Evolutionary conservation across 1,140 invertebrate species (phyloP), one percentile per base, ranked within the genome.

Genomic region (Drosophila paulistorum): DNA sequence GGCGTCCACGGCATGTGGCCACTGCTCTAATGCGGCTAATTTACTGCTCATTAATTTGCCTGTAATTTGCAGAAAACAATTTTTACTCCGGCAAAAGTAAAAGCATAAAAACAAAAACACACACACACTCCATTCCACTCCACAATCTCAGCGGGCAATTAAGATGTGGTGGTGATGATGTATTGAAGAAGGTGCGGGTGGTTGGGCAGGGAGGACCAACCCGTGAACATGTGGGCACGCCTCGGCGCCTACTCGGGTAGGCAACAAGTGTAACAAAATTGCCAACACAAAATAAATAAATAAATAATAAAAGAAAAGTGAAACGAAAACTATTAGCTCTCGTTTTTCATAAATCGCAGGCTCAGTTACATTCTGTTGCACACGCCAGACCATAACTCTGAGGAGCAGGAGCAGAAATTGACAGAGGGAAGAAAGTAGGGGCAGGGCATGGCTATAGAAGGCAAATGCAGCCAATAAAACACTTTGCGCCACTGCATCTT

Each of bases 301-400:
- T 84, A 90, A 87, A 84, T 81, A 90, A 84, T 81, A 90, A 87
- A 90, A 90, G 84, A 84, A 90, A 89, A 89, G 85, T 90, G 84
- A 89, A 89, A 89, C 85, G 77, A 89, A 51, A 51, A 79, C 85
- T 75, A 84, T 76, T 89, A 89, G 85, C 84, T 89, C 84, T 89
- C 84, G 84, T 89, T 89, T 89, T 89, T 86, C 82, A 89, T 81
- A 81, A 80, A 72, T 89, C 76, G 77, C 80, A 66, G 60, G 33
- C 69, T 79, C 69, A 83, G 83, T 87, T 87, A 89, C 84, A 87
- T 87, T 83, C 84, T 87, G 80, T 37, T 89, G 84, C 86, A 79
- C 84, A 89, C 17, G 51, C 51, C 26, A 61, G 23, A 20, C 57
- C 17, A 1, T 4, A 20, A 42, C 54, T 45, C 14, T 20, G 45